Conservation (phyloP, 2,113 vertebrate genomes). For the Macrotis lagotis region DNA sequence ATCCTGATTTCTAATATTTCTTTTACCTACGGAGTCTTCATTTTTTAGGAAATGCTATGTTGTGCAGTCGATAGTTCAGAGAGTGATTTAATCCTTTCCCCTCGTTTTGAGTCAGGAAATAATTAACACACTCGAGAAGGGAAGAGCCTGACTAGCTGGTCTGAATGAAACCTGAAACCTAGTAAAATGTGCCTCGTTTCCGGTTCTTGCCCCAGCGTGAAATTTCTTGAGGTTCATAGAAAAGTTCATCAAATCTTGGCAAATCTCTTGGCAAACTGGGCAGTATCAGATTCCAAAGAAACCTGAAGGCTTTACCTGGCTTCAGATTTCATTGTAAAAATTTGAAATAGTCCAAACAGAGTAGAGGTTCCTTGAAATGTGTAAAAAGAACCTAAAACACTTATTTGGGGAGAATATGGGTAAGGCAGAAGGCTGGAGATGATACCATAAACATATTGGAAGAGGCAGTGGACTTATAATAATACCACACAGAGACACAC, state of each 20-base stretch:
- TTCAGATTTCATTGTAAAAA: conserved; percentile 61
- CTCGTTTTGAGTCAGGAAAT: conserved; percentile 72
- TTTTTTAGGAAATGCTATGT: conserved; percentile 56
- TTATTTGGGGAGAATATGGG: conserved; percentile 31
- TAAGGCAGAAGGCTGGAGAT: conserved; percentile 39
- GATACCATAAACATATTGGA: conserved; percentile 15
- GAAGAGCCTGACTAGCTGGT: conserved; percentile 17
- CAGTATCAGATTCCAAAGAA: conserved; percentile 69
- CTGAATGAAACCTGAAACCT: conserved; percentile 71
- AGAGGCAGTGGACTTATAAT: conserved; percentile 41
- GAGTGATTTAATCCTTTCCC: conserved; percentile 58
- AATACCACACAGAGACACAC: conserved; percentile 38
- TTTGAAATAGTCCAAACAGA: conserved; percentile 38
- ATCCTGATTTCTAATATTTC: conserved; percentile 4
- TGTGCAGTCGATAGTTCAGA: conserved; percentile 26
- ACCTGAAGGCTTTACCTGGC: conserved; percentile 53
- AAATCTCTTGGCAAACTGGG: conserved; percentile 51
- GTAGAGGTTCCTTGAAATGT: conserved; percentile 16
- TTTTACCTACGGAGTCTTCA: background rate
- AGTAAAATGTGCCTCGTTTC: conserved; percentile 65
- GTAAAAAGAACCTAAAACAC: conserved; percentile 22
- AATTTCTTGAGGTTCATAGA: conserved; percentile 73
- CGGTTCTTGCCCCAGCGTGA: conserved; percentile 64
- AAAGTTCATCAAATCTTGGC: conserved; percentile 70
- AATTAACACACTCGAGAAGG: conserved; percentile 65